These are phyloP conservation scores for Petrophora chlorosata DNA, from an alignment of 2,888 invertebrate species.

Conservation along the genomic window DNA sequence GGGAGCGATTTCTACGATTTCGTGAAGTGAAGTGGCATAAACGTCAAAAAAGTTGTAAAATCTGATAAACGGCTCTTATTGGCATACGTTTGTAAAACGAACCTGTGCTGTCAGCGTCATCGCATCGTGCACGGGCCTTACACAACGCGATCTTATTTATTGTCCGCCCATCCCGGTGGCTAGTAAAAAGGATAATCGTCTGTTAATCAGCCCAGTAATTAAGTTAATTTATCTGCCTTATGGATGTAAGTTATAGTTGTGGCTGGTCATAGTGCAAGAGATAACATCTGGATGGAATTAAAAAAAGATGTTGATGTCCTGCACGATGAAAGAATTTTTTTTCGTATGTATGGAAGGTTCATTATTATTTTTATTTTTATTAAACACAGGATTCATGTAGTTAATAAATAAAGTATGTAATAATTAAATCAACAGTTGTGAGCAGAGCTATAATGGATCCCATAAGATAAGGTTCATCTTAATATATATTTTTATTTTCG, in stretches of 20 bases:
- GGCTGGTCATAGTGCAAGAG: conserved; percentile 35
- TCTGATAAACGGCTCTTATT: conserved; percentile 4
- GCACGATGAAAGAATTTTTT: background rate
- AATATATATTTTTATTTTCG: too few species aligned
- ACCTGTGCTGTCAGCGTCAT: conserved; percentile 1
- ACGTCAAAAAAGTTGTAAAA: too few species aligned
- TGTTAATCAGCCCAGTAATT: conserved; percentile 62
- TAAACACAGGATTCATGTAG: background rate
- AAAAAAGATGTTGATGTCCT: conserved; percentile 28
- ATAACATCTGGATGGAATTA: conserved; percentile 29
- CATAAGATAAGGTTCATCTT: too few species aligned
- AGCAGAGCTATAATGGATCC: too few species aligned
- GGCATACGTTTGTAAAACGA: background rate
- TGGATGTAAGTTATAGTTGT: conserved; percentile 30
- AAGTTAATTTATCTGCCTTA: conserved; percentile 53
- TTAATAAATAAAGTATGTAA: background rate
- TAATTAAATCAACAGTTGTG: too few species aligned
- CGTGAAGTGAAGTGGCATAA: too few species aligned
- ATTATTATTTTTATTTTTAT: background rate
- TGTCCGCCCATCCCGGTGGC: conserved; percentile 34
- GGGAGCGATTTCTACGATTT: too few species aligned
- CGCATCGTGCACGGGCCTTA: conserved; percentile 39
- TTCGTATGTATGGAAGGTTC: too few species aligned
- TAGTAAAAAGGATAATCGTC: conserved; percentile 60
- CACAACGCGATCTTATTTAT: conserved; percentile 58